Evolutionary conservation across 2,113 vertebrate species (phyloP), one percentile per base, ranked within the genome.

Genomic region (Mus spicilegus): DNA sequence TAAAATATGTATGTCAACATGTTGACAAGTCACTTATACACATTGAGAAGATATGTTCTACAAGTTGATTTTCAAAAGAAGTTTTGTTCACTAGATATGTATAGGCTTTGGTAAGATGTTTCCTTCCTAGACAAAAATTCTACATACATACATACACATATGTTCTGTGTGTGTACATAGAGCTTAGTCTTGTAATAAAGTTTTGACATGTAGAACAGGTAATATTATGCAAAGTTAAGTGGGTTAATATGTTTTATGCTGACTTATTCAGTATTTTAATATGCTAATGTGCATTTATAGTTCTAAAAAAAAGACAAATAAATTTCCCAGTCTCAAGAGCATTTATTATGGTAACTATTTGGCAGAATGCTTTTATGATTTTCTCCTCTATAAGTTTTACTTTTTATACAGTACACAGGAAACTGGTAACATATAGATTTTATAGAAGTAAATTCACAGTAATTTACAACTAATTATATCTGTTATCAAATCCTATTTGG

Each of bases 401-500:
- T 70, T 78, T n/a, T 90, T 65, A 65, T 22, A 76, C 7, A 89
- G 89, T 91, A 54, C 10, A 33, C 20, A 95, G 65, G 24, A 93
- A 24, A 67, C 20, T 87, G 46, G 1, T 19, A 42, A 94, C 4
- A 94, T 96, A 95, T 26, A 51, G 49, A 87, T 51, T 93, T 90
- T 90, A 84, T 39, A 93, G 67, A 90, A 94, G 87, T 76, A 56
- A 93, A 73, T 84, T 92, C 14, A 89, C 70, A 95, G 77, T 87
- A 58, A 95, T 85, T 94, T 95, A 80, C 51, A 90, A 49, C 13
- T 87, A 46, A 26, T 14, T 87, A 26, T 33, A 95, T 91, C 56
- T 26, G 80, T 90, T 93, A 95, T 76, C 51, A 88, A 86, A 65
- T 93, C 7, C 20, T 87, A 10, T 7, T 90, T 93, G 20, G 14